Percentiles rank a stretch among this genome's conserved stretches.
Conservation (phyloP, 2,113 vertebrate species). For the Herpetotheres cachinnans region DNA sequence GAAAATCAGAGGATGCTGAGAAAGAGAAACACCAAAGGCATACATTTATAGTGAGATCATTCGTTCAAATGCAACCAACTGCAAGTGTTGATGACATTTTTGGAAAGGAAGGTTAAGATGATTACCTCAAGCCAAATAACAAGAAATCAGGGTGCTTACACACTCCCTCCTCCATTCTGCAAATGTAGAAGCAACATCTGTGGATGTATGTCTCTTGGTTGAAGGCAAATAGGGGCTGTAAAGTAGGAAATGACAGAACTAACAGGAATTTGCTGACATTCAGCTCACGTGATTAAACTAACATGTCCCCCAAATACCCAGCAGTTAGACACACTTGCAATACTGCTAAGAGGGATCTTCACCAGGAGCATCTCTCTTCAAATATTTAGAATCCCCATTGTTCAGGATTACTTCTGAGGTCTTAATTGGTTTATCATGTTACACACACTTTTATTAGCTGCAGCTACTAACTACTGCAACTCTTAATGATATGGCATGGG, state of each 20-base stretch:
- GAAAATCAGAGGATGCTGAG: background rate
- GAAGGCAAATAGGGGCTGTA: background rate
- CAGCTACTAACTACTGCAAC: background rate
- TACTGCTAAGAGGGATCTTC: background rate
- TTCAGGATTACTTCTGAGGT: background rate
- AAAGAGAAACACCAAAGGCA: background rate
- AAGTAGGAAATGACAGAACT: background rate
- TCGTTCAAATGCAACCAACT: background rate
- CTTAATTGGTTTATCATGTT: background rate
- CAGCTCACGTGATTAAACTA: background rate
- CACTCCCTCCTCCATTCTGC: background rate
- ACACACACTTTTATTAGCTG: background rate
- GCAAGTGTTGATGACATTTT: background rate
- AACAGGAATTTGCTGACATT: background rate
- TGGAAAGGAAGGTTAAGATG: background rate
- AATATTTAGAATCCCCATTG: background rate
- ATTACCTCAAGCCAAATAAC: background rate
- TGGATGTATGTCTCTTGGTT: background rate
- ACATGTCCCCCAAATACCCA: background rate
- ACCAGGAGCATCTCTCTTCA: background rate
- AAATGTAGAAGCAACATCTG: background rate
- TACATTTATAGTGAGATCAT: background rate
- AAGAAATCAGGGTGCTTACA: background rate
- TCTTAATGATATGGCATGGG: background rate
- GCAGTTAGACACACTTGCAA: background rate